phyloP scores from a whole-genome alignment of 2,888 invertebrate species.

The Autographa gamma region DNA sequence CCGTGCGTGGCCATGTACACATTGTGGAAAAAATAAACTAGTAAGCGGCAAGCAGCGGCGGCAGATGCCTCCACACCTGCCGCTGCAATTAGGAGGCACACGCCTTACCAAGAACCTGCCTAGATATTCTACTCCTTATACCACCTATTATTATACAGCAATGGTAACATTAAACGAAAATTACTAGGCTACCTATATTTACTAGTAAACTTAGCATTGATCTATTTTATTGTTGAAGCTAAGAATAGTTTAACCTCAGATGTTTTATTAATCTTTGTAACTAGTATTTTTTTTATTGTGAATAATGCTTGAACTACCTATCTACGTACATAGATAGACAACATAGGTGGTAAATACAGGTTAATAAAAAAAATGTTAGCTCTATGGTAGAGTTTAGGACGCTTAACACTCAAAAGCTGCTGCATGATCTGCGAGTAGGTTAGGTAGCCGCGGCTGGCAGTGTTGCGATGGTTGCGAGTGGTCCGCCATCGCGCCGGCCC shows the following conservation, averaged over 20 bases:
- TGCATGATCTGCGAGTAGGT: slow-evolving; percentile 58
- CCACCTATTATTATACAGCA: slow-evolving; percentile 50
- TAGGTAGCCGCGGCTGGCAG: slow-evolving; percentile 45
- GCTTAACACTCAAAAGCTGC: slow-evolving; percentile 47
- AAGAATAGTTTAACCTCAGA: background rate
- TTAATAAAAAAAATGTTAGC: slow-evolving; percentile 1
- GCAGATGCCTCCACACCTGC: slow-evolving; percentile 87
- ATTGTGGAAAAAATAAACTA: slow-evolving; percentile 75
- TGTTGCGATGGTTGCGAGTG: slow-evolving; percentile 52
- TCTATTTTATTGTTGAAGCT: slow-evolving; percentile 13
- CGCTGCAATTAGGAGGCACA: slow-evolving; percentile 81
- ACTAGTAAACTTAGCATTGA: slow-evolving; percentile 6
- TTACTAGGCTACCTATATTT: slow-evolving; percentile 20
- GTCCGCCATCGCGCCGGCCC: slow-evolving; percentile 36
- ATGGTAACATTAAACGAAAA: slow-evolving; percentile 25
- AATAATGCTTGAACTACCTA: too few species aligned
- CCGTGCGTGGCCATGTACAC: slow-evolving; percentile 61
- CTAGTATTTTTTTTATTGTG: too few species aligned
- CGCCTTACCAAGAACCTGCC: slow-evolving; percentile 72
- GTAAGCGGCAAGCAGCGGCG: slow-evolving; percentile 75
- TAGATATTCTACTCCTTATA: slow-evolving; percentile 49
- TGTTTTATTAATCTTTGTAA: background rate
- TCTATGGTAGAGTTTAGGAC: slow-evolving; percentile 39
- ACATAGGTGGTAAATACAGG: background rate
- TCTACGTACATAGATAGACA: background rate